A percentile compares a stretch with the other conserved stretches of the same genome.
phyloP scores from a whole-genome alignment of 2,797 vertebrate genomes.

The Atherinosoma microstoma region DNA sequence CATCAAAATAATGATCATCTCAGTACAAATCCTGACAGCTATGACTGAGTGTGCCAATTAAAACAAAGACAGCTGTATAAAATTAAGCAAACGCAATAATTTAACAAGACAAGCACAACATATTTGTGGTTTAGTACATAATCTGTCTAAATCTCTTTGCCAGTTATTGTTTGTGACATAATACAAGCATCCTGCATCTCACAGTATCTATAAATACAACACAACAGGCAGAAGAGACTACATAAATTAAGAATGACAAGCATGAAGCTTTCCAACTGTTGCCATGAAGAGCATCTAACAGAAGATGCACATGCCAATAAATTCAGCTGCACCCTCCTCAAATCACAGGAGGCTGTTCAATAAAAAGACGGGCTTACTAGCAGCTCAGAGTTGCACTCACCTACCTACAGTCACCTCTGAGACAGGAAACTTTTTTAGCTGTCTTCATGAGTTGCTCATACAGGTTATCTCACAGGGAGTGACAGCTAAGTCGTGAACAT shows the following conservation, averaged over 20 bases:
- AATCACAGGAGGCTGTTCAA: conserved; percentile 28
- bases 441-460: conserved; percentile 28
- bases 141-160: conserved; percentile 41
- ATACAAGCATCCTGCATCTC: conserved; percentile 14
- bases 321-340: conserved; percentile 26
- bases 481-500: conserved; percentile 25
- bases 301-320: conserved; percentile 42
- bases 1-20: conserved; percentile 59
- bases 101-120: conserved; percentile 23
- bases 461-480: conserved; percentile 24
- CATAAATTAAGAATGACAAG: conserved; percentile 40
- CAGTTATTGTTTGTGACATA: conserved; percentile 22
- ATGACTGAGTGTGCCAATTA: conserved; percentile 36
- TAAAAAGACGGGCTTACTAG: conserved; percentile 14
- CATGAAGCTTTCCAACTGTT: conserved; percentile 26
- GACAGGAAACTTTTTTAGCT: conserved; percentile 41
- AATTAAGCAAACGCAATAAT: conserved; percentile 29
- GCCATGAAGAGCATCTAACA: conserved; percentile 20
- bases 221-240: conserved; percentile 14
- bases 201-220: neutral
- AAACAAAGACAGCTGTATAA: conserved; percentile 24
- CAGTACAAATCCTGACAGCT: conserved; percentile 46
- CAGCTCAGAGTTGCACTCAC: conserved; percentile 20
- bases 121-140: conserved; percentile 13
- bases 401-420: conserved; percentile 26